Conservation (phyloP, 2,888 invertebrate species). For the Apotomis turbidana region DNA sequence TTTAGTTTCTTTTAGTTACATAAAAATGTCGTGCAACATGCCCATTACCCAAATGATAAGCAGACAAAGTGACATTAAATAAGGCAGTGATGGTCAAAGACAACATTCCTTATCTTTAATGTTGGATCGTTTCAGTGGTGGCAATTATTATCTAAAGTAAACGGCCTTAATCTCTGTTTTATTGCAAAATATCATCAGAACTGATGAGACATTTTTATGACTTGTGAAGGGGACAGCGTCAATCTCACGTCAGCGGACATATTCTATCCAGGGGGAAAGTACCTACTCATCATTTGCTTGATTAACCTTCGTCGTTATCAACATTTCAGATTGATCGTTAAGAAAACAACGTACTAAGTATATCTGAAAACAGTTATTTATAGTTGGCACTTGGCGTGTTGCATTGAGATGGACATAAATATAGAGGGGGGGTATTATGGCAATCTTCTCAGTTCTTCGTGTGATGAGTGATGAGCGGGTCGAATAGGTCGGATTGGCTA, state of each 20-base stretch:
- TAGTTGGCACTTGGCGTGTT: not conserved
- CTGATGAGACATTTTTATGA: slow-evolving; percentile 3
- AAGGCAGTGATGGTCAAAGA: slow-evolving; percentile 22
- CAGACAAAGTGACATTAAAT: slow-evolving; percentile 7
- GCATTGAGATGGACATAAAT: slow-evolving; percentile 19
- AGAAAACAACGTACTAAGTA: not conserved
- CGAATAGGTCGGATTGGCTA: slow-evolving; percentile 46
- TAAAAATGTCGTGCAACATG: not conserved
- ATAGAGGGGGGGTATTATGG: slow-evolving; percentile 22
- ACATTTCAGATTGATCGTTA: not conserved
- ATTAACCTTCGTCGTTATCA: slow-evolving; percentile 19
- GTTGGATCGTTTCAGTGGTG: slow-evolving; percentile 21
- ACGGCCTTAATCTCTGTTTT: slow-evolving; percentile 34
- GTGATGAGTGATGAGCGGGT: slow-evolving; percentile 20
- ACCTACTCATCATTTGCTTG: slow-evolving; percentile 4
- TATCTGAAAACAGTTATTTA: slow-evolving; percentile 10
- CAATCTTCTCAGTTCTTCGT: not conserved
- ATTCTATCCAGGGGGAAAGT: not conserved
- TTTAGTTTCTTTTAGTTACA: not conserved
- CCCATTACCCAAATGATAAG: slow-evolving; percentile 1
- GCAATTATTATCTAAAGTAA: slow-evolving; percentile 26
- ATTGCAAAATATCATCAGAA: slow-evolving; percentile 12
- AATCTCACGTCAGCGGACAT: slow-evolving; percentile 14
- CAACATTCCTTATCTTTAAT: slow-evolving; percentile 32
- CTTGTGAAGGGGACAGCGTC: slow-evolving; percentile 5